A percentile compares a stretch with the other conserved stretches of the same genome.
Conservation (phyloP, 2,113 vertebrate genomes). For the Chaenogobius annularis region DNA sequence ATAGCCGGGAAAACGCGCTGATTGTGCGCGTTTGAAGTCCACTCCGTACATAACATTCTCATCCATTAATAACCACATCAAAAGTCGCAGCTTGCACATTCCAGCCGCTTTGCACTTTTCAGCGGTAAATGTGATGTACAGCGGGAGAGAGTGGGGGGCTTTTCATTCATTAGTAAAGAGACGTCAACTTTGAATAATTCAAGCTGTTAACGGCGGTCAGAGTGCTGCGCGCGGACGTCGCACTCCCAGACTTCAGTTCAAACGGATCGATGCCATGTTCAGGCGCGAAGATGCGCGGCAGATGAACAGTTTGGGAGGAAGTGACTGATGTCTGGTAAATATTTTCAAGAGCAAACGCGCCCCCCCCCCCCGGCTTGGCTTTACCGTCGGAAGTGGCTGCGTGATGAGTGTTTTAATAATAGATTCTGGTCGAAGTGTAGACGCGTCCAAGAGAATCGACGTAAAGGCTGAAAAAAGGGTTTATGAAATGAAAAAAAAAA, state of each 20-base stretch:
- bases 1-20: not conserved
- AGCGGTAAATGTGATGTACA: slow-evolving; percentile 9
- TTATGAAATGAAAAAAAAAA: too few species aligned
- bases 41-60: not conserved
- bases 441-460: too few species aligned
- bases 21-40: not conserved
- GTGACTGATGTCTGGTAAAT: too few species aligned
- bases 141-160: slow-evolving; percentile 1
- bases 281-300: not conserved
- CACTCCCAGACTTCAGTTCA: slow-evolving; percentile 34
- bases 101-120: not conserved
- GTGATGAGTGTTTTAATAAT: too few species aligned
- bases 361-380: too few species aligned
- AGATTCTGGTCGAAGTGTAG: too few species aligned
- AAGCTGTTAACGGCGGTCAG: slow-evolving; percentile 30
- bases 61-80: not conserved
- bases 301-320: not conserved
- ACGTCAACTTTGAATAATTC: slow-evolving; percentile 51
- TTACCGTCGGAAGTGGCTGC: too few species aligned
- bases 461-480: too few species aligned
- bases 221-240: slow-evolving; percentile 22
- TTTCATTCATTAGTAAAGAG: slow-evolving; percentile 53
- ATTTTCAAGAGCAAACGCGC: too few species aligned
- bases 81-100: not conserved
- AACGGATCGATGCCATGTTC: slow-evolving; percentile 24